A percentile compares a stretch with the other conserved stretches of the same genome.
phyloP scores from a whole-genome alignment of 1,140 invertebrate species.

The Schlechtendalia chinensis region DNA sequence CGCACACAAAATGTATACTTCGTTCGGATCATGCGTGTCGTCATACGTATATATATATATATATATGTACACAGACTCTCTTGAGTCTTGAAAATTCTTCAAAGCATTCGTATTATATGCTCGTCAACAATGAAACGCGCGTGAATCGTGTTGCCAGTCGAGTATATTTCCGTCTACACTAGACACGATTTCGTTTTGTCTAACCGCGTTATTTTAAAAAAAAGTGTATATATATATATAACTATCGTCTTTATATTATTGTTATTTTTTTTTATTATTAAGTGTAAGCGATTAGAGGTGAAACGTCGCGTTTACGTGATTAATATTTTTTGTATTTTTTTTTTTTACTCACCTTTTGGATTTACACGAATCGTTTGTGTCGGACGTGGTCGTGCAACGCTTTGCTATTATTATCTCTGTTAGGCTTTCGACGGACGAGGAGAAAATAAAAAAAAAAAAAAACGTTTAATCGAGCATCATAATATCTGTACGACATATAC shows the following conservation, averaged over 20 bases:
- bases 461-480: background rate
- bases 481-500: background rate
- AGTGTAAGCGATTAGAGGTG: background rate
- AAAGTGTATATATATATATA: background rate
- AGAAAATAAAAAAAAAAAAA: background rate
- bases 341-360: background rate
- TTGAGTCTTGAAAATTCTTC: no score
- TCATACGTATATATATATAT: background rate
- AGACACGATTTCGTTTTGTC: constrained; percentile 46
- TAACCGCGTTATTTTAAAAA: background rate
- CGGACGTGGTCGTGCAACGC: background rate
- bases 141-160: constrained; percentile 16
- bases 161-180: background rate
- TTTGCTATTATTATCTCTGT: background rate
- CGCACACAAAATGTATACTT: no score
- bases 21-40: background rate
- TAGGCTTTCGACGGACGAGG: background rate
- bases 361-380: background rate
- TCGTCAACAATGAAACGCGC: constrained; percentile 7
- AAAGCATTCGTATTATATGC: background rate
- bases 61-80: background rate
- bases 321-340: no score
- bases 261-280: background rate
- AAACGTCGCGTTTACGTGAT: constrained; percentile 7
- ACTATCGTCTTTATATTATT: constrained; percentile 36